Evolutionary conservation across 2,888 invertebrate genomes (phyloP).

Genomic region (Drosophila quinaria): DNA sequence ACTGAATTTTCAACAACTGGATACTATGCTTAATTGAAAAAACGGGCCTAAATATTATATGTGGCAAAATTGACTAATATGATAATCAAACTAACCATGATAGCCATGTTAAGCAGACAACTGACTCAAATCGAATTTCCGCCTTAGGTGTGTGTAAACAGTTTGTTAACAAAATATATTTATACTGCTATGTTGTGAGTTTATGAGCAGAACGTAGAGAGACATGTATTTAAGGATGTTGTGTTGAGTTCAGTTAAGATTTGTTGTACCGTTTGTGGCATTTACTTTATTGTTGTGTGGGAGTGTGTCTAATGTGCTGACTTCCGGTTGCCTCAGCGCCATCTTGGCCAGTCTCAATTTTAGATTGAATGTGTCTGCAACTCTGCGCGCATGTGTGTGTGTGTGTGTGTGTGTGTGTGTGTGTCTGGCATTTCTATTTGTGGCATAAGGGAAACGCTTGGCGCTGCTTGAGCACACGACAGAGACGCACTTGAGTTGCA

Average conservation of each 20-base stretch:
- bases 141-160: background rate
- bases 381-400: slow-evolving; percentile 2
- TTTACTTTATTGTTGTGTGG: slow-evolving; percentile 17
- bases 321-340: slow-evolving; percentile 47
- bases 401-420: slow-evolving; percentile 16
- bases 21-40: too few relatives aligned
- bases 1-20: too few relatives aligned
- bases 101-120: background rate
- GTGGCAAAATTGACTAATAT: background rate
- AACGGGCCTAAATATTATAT: background rate
- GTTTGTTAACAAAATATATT: slow-evolving; percentile 8
- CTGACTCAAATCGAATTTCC: background rate
- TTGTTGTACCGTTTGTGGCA: slow-evolving; percentile 36
- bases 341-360: slow-evolving; percentile 44
- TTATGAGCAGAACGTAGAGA: slow-evolving; percentile 21
- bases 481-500: slow-evolving; percentile 69
- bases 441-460: slow-evolving; percentile 59
- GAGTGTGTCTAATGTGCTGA: slow-evolving; percentile 13
- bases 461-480: slow-evolving; percentile 71
- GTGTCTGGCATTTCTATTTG: slow-evolving; percentile 54
- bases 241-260: slow-evolving; percentile 23
- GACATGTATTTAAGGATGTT: slow-evolving; percentile 26
- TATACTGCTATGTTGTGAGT: slow-evolving; percentile 20
- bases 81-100: background rate
- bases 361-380: slow-evolving; percentile 37